Conservation (phyloP, 2,888 invertebrate species). For the Marronus borbonicus region DNA sequence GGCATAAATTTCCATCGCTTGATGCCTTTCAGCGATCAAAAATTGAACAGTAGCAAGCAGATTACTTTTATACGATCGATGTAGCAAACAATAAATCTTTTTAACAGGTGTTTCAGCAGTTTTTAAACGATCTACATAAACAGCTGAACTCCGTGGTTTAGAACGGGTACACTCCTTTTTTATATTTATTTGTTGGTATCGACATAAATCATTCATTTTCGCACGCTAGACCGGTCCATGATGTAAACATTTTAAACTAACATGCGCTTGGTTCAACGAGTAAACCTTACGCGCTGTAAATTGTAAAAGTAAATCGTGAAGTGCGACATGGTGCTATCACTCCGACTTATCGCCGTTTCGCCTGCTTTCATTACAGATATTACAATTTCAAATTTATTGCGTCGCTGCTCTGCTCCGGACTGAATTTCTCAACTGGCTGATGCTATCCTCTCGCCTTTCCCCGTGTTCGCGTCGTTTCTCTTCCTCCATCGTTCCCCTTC, state of each 20-base stretch:
- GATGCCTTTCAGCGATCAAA: no score
- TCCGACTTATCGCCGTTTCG: slow-evolving; percentile 21
- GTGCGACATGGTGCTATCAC: background rate
- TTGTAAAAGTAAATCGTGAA: slow-evolving; percentile 10
- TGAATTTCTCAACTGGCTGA: slow-evolving; percentile 9
- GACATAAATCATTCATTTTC: no score
- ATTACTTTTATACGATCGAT: no score
- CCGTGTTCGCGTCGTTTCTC: background rate
- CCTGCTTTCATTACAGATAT: slow-evolving; percentile 31
- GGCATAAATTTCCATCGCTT: no score
- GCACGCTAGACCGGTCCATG: background rate
- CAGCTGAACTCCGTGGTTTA: no score
- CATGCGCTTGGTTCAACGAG: background rate
- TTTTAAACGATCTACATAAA: no score
- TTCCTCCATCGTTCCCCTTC: background rate
- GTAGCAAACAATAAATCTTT: no score
- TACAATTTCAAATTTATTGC: slow-evolving; percentile 40
- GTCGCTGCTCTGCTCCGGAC: slow-evolving; percentile 2
- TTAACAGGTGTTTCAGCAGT: no score
- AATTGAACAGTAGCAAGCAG: no score
- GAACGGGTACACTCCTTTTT: no score
- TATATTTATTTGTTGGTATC: no score
- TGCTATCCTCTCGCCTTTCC: background rate
- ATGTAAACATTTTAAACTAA: slow-evolving; percentile 10
- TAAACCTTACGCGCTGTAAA: slow-evolving; percentile 1